Evolutionary conservation across 2,797 vertebrate genomes (phyloP).

Genomic region (Eulemur mongoz): DNA sequence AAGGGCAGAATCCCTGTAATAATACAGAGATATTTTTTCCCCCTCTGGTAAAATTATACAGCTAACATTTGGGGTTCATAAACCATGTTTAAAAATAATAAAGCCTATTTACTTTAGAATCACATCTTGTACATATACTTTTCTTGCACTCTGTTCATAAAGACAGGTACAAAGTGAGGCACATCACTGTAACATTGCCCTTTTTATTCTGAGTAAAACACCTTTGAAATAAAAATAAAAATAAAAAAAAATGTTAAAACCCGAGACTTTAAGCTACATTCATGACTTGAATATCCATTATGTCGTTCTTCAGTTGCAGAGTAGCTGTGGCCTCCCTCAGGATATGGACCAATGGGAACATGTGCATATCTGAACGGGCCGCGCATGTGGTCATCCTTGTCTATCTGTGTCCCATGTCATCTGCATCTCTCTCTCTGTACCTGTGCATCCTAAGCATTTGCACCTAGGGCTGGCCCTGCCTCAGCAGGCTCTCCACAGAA

Average conservation of each 20-base stretch:
- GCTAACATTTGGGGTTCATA: background rate
- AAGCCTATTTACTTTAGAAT: background rate
- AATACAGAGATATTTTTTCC: background rate
- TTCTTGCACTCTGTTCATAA: background rate
- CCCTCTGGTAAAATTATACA: background rate
- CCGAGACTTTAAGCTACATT: background rate
- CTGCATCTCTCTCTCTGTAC: background rate
- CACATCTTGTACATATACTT: background rate
- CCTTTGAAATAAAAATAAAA: background rate
- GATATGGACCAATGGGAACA: fast-evolving
- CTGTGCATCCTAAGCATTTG: too few species aligned
- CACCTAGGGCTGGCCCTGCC: background rate
- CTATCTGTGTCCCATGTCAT: too few species aligned
- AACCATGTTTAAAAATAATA: background rate
- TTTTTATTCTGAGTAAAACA: conserved; percentile 1
- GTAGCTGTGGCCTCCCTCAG: background rate
- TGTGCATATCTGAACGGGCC: fast-evolving
- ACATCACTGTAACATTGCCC: background rate
- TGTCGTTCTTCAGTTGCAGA: background rate
- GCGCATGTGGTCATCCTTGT: too few species aligned
- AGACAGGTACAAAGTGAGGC: background rate
- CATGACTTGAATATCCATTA: background rate
- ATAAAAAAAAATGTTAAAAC: background rate
- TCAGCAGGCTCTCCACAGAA: background rate
- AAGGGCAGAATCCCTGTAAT: background rate